A percentile compares a stretch with the other conserved stretches of the same genome.
Conservation (phyloP, 2,113 vertebrate genomes). For the Mesembrinibis cayennensis region DNA sequence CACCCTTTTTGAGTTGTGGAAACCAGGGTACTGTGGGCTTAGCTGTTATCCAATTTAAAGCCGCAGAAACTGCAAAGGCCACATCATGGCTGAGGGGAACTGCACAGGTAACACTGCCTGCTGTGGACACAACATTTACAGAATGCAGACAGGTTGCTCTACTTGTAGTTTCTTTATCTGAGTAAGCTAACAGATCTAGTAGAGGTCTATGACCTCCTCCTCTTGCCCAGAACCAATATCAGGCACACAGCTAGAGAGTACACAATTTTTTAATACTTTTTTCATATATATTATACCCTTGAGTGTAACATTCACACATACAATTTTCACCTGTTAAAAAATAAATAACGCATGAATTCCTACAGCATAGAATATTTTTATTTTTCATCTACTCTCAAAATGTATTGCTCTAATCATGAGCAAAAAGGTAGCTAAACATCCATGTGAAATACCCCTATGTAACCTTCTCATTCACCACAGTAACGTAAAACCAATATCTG, state of each 20-base stretch:
- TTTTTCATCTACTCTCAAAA: neutral
- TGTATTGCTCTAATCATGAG: accelerated
- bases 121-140: neutral
- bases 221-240: neutral
- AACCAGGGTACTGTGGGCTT: neutral
- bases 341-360: neutral
- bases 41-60: neutral
- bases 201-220: neutral
- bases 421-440: neutral
- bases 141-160: neutral
- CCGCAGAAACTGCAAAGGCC: neutral
- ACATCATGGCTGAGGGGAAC: neutral
- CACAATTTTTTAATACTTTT: neutral
- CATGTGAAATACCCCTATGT: neutral
- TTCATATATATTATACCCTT: neutral
- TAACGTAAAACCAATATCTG: neutral
- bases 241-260: neutral
- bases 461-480: neutral
- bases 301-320: neutral
- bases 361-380: neutral
- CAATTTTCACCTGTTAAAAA: neutral
- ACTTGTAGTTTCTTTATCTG: accelerated
- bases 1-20: accelerated
- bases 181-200: neutral
- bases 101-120: neutral